A percentile compares a stretch with the other conserved stretches of the same genome.
Conservation (phyloP, 1,140 invertebrate species). For the Camponotus floridanus region DNA sequence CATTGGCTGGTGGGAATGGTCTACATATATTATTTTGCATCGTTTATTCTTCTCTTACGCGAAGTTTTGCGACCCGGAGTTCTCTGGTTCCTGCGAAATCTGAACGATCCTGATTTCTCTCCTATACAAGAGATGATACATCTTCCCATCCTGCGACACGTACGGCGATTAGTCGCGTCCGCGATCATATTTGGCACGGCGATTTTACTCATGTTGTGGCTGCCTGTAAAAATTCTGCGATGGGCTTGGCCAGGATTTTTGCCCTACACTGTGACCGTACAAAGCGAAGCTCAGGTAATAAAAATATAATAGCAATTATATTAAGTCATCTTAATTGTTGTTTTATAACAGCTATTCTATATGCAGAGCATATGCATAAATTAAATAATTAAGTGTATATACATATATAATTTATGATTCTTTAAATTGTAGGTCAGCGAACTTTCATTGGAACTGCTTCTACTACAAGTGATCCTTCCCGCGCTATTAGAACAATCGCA, state of each 20-base stretch:
- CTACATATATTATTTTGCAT: conserved; percentile 99
- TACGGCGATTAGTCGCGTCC: conserved; percentile 95
- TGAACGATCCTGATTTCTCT: conserved; percentile 99
- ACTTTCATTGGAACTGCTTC: conserved; percentile 96
- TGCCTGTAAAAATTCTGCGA: conserved; percentile 96
- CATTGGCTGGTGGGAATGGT: conserved; percentile 99
- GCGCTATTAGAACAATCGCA: conserved; percentile 98
- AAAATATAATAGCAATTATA: conserved; percentile 84
- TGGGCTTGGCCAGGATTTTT: conserved; percentile 94
- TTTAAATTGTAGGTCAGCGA: conserved; percentile 90
- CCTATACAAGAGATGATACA: conserved; percentile 99
- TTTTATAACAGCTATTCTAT: not conserved
- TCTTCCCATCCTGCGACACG: conserved; percentile 96
- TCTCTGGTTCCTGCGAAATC: conserved; percentile 98
- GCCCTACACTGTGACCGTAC: conserved; percentile 95
- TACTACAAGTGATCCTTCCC: conserved; percentile 98
- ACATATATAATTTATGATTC: not conserved
- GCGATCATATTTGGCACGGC: conserved; percentile 98
- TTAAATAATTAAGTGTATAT: too few relatives aligned
- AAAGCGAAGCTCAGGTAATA: conserved; percentile 91
- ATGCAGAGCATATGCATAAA: not conserved
- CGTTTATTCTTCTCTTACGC: conserved; percentile 96
- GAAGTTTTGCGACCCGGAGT: conserved; percentile 98
- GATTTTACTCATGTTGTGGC: conserved; percentile 98
- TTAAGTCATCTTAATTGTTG: not conserved